Base-by-base conservation (phyloP, 2,888 invertebrate genomes). In the Drosophila pseudotakahashii region DNA sequence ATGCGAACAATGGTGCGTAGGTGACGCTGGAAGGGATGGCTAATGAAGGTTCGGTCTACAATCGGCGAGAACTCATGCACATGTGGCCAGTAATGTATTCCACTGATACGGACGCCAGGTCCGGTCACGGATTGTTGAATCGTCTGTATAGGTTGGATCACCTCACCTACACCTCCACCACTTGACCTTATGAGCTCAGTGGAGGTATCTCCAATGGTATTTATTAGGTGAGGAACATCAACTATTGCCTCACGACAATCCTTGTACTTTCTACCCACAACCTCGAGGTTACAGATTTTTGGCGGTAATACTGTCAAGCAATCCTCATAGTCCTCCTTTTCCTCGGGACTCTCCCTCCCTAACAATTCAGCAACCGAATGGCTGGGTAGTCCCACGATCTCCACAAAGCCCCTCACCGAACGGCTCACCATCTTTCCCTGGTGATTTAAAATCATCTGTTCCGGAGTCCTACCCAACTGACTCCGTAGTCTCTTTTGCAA, bases 21-120 rank as follows among this genome's bases (percentile, higher is more conserved):
- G 3, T 67, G 59, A 1, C 58, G 71, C 39, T 85, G 79, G 51
- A 76, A 90, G 2, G 91, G 90, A 41, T 78, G 71, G 37, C 90
- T 84, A 0, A 69, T 68, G 39, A 90, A 90, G 42, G 64, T 58
- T 0, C 79, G 59, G 14, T 86, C 76, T 2, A 83, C 37, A 6
- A 57, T 67, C 5, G 82, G 86, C 1, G 83, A 73, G 11, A 53
- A 79, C 2, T 79, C 80, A 0, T 77, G 77, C 3, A 45, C 51
- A 9, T 61, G 30, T 1, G 50, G 50, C 3, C 58, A 53, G 11
- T 69, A 88, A 0, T 53, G 47, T 13, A 66, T 59, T 10, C 80
- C 78, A 30, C 88, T 88, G 19, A 82, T 82, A 2, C 64, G 50
- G 0, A 85, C 14, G 1, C 62, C 61, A 0, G 69, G 47, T 1